Conservation (phyloP, 2,888 invertebrate genomes). For the Ennomos quercinarius region DNA sequence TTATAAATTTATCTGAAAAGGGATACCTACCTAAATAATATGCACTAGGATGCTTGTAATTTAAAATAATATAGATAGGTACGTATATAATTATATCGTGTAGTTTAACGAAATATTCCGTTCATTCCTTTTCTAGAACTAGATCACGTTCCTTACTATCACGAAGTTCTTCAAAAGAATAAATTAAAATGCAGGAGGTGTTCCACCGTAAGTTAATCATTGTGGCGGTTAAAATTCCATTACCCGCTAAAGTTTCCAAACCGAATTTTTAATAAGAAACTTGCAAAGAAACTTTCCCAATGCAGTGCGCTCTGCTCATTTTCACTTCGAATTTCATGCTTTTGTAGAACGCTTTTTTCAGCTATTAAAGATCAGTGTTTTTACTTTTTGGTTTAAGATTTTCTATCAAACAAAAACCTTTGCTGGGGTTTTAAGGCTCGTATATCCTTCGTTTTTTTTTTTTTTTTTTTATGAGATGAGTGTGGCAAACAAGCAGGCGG, state of each 20-base stretch:
- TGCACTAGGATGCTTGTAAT: too few species aligned
- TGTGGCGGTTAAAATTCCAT: constrained; percentile 71
- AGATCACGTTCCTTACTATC: constrained; percentile 33
- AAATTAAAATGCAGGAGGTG: constrained; percentile 45
- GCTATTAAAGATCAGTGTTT: constrained; percentile 3
- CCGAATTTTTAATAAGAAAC: constrained; percentile 76
- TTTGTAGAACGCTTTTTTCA: constrained; percentile 15
- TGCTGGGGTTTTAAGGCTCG: too few species aligned
- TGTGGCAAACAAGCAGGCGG: too few species aligned
- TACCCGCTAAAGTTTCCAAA: constrained; percentile 63
- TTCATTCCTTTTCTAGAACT: not conserved
- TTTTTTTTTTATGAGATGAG: too few species aligned
- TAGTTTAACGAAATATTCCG: too few species aligned
- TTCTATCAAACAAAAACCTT: too few species aligned
- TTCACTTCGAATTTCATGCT: constrained; percentile 50
- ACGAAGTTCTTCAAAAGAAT: constrained; percentile 12
- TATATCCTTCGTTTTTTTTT: too few species aligned
- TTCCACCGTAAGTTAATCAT: constrained; percentile 61
- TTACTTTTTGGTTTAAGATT: not conserved
- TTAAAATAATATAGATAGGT: too few species aligned
- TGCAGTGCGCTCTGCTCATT: constrained; percentile 54
- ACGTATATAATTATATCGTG: too few species aligned
- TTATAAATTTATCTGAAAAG: too few species aligned
- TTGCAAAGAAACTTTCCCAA: constrained; percentile 49
- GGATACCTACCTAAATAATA: too few species aligned